A percentile compares a stretch with the other conserved stretches of the same genome.
These are phyloP conservation scores for Anadara kagoshimensis DNA, from an alignment of 1,140 invertebrate species.

Conservation along the genomic window DNA sequence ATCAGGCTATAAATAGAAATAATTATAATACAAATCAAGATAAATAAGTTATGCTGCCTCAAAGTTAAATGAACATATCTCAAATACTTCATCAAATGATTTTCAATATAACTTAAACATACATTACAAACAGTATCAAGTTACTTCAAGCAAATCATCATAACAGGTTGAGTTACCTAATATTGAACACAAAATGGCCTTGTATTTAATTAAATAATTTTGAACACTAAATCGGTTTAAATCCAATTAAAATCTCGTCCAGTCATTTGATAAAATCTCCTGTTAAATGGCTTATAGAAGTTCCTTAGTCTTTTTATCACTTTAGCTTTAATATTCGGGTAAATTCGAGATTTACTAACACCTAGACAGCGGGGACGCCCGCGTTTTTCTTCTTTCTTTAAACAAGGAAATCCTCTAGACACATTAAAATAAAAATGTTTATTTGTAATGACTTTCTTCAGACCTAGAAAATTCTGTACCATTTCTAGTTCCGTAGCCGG, in stretches of 20 bases:
- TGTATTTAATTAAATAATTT: too few relatives aligned
- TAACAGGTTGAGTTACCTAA: too few relatives aligned
- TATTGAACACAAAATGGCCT: too few relatives aligned
- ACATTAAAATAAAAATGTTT: conserved; percentile 96
- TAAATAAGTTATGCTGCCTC: too few relatives aligned
- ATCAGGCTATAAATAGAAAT: too few relatives aligned
- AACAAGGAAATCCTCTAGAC: conserved; percentile 94
- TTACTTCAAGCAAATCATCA: too few relatives aligned
- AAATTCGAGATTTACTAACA: conserved; percentile 94
- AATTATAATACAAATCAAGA: too few relatives aligned
- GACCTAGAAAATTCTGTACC: conserved; percentile 89
- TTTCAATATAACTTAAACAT: too few relatives aligned
- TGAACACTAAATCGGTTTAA: too few relatives aligned
- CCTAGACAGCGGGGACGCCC: conserved; percentile 91
- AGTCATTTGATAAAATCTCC: conserved; percentile 91
- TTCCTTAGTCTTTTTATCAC: conserved; percentile 85
- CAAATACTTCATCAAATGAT: too few relatives aligned
- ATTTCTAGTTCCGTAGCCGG: conserved; percentile 89
- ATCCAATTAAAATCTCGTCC: conserved; percentile 74
- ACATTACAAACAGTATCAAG: too few relatives aligned
- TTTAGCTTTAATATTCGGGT: conserved; percentile 85
- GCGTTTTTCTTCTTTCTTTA: conserved; percentile 83
- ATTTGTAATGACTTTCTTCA: conserved; percentile 89
- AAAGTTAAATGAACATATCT: too few relatives aligned
- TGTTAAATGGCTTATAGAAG: conserved; percentile 94